Base-by-base conservation (phyloP, 2,113 vertebrate species). In the Penelope pileata region DNA sequence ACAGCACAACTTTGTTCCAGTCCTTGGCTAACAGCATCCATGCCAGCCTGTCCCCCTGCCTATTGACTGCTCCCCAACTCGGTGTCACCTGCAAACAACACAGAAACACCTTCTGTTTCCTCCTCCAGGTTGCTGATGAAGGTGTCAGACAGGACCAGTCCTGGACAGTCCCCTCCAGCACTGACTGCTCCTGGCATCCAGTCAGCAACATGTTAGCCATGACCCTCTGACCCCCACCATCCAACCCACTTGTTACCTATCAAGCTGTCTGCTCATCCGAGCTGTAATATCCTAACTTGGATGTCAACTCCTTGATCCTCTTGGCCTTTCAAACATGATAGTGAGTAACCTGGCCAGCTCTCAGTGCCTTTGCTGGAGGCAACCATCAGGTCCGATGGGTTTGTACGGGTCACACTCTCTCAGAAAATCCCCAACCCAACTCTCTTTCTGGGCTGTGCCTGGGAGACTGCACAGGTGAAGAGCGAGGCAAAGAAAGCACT, bases 321-420 rank as follows among this genome's bases (percentile, higher is more conserved):
- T 53, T 12, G 12, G 1, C 64, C 38, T 40, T 73, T 24, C 38
- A 72, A 34, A 68, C 42, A 15, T 18, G 30, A 15, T 0, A 63
- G 32, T 21, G 27, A 64, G 56, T 36, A 72, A 3, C 0, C 24
- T 63, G 56, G 18, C 29, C 76, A 86, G 34, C 58, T 76, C 50
- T 47, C 64, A 59, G 6, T 2, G 26, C 27, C 68, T 80, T 26
- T 29, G 63, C 43, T 58, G 34, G 22, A 72, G 24, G 42, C 26
- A 64, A 12, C 11, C 34, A 15, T 16, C 2, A 2, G 11, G 24
- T 56, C 77, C 74, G 21, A 54, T 7, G 23, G 30, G 81, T 48
- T 3, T 67, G 19, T 12, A 67, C 42, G 8, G 58, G 7, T 34
- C 42, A 47, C 6, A 22, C 0, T 0, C 8, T 47, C 58, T 54